A percentile compares a stretch with the other conserved stretches of the same genome.
These are phyloP conservation scores for Amniataba percoides DNA, from an alignment of 2,797 vertebrate genomes.

Conservation along the genomic window DNA sequence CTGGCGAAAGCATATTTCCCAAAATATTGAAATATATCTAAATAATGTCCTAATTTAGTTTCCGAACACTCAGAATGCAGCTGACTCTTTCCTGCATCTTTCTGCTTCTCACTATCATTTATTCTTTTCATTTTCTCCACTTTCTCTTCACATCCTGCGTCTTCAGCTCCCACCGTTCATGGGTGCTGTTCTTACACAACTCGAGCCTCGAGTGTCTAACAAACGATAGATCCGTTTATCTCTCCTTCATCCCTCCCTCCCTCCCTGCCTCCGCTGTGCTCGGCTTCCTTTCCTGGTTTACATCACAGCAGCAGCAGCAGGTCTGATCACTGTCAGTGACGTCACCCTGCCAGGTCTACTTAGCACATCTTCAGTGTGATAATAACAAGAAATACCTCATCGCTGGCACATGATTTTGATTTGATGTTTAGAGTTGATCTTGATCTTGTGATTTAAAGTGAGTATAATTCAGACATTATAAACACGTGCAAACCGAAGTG, in stretches of 20 bases:
- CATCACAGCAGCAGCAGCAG: constrained; percentile 14
- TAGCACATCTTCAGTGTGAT: neutral
- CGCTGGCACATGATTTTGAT: neutral
- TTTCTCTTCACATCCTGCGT: neutral
- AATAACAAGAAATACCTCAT: neutral
- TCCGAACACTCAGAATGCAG: neutral
- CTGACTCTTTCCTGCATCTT: neutral
- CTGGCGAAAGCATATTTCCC: too few species aligned
- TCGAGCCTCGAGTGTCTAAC: neutral
- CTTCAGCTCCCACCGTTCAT: neutral
- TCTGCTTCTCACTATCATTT: neutral
- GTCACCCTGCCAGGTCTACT: neutral
- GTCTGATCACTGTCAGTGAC: constrained; percentile 27
- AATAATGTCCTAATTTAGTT: too few species aligned
- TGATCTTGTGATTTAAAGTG: too few species aligned
- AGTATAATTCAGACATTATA: neutral
- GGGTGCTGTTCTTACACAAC: neutral
- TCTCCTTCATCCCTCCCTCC: neutral
- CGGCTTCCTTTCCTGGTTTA: constrained; percentile 14
- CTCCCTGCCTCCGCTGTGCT: neutral
- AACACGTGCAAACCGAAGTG: neutral
- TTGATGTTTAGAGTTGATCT: neutral
- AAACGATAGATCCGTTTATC: neutral
- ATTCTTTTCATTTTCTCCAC: neutral
- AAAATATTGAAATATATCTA: too few species aligned